phyloP scores from a whole-genome alignment of 2,113 vertebrate species.

The Daubentonia madagascariensis region DNA sequence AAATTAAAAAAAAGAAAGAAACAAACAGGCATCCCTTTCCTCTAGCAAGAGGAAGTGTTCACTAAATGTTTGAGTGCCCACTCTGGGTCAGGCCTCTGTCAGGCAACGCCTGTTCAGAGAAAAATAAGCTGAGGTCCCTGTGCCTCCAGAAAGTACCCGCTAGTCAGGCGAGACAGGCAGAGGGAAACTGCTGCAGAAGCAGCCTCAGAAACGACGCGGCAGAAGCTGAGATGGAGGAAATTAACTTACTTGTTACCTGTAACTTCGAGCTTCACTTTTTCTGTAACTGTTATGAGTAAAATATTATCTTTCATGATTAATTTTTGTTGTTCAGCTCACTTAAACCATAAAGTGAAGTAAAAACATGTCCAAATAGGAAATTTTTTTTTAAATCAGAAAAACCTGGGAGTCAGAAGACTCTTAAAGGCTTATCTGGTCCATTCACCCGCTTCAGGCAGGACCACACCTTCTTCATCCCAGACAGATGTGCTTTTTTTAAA shows the following conservation, averaged over 20 bases:
- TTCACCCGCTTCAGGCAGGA: not conserved
- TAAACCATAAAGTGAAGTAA: not conserved
- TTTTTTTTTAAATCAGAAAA: not conserved
- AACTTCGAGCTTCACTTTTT: not conserved
- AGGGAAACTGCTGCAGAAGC: not conserved
- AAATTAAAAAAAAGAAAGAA: no score
- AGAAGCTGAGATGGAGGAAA: not conserved
- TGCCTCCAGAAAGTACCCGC: not conserved
- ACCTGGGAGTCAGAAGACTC: not conserved
- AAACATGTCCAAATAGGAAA: not conserved
- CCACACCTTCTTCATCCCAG: not conserved
- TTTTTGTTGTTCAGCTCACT: not conserved
- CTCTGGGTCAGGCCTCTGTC: not conserved
- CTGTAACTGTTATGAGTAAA: not conserved
- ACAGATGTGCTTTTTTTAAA: not conserved
- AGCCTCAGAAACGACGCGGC: not conserved
- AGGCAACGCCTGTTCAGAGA: not conserved
- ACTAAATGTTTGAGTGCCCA: fast-evolving
- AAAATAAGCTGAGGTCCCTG: not conserved
- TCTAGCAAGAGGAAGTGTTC: not conserved
- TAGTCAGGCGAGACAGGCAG: not conserved
- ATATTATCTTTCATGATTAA: not conserved
- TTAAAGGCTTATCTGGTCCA: not conserved
- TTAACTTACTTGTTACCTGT: not conserved
- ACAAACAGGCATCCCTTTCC: not conserved